Percentiles rank a stretch among this genome's conserved stretches.
phyloP scores from a whole-genome alignment of 2,797 vertebrate genomes.

The Neosalanx taihuensis region DNA sequence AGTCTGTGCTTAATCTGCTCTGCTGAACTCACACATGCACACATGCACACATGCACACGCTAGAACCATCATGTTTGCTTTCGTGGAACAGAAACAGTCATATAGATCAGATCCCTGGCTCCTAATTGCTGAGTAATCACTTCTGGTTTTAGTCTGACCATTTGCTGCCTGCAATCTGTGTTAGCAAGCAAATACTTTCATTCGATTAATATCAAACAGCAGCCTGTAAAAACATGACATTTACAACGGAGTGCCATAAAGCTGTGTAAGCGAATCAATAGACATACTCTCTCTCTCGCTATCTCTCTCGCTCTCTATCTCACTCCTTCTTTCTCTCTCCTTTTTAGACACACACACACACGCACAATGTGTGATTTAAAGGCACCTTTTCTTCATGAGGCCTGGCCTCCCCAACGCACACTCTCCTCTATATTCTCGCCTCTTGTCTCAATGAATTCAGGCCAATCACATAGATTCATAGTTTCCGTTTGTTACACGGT shows the following conservation, averaged over 20 bases:
- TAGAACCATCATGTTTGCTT: slow-evolving; percentile 1
- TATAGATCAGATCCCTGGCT: background rate
- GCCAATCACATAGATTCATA: no score
- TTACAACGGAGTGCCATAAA: slow-evolving; percentile 80
- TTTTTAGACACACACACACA: slow-evolving; percentile 44
- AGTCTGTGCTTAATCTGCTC: slow-evolving; percentile 68
- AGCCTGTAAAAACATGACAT: slow-evolving; percentile 80
- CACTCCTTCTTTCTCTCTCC: slow-evolving; percentile 75
- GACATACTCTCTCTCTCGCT: background rate
- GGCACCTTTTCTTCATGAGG: slow-evolving; percentile 59
- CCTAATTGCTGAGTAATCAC: slow-evolving; percentile 35
- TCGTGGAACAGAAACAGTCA: background rate
- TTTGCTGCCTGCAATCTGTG: slow-evolving; percentile 69
- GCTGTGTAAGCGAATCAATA: slow-evolving; percentile 61
- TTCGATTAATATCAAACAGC: slow-evolving; percentile 81
- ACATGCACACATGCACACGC: slow-evolving; percentile 29
- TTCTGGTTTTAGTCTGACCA: slow-evolving; percentile 34
- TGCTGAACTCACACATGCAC: slow-evolving; percentile 68
- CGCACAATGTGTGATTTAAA: slow-evolving; percentile 49
- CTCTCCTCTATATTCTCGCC: background rate
- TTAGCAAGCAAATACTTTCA: slow-evolving; percentile 79
- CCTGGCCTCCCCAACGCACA: background rate
- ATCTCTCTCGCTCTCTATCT: slow-evolving; percentile 7
- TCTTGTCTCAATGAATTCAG: no score
- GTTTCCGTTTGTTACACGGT: no score